These are phyloP conservation scores for Poecile atricapillus DNA, from an alignment of 2,113 vertebrate genomes.

Conservation along the genomic window DNA sequence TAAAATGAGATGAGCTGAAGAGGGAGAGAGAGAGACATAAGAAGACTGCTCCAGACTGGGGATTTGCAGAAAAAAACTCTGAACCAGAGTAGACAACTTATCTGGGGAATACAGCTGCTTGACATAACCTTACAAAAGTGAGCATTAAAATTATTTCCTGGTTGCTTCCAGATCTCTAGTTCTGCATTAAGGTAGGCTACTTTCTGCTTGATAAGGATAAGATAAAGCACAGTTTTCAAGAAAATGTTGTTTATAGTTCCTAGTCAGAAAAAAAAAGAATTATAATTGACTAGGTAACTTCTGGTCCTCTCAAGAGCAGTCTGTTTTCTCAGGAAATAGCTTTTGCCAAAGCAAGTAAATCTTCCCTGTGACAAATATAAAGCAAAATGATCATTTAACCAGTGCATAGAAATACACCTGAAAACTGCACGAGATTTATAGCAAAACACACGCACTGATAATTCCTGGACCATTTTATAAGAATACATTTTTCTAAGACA, in stretches of 20 bases:
- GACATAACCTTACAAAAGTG: not conserved
- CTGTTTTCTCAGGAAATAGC: not conserved
- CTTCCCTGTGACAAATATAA: not conserved
- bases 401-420: not conserved
- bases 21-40: not conserved
- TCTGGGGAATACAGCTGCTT: slow-evolving; percentile 13
- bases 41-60: not conserved
- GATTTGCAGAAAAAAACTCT: not conserved
- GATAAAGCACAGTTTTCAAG: not conserved
- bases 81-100: not conserved
- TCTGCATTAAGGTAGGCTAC: not conserved
- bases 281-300: not conserved
- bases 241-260: not conserved
- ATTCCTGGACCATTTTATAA: not conserved
- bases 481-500: rapidly evolving
- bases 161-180: not conserved
- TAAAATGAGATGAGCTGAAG: not conserved
- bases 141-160: not conserved
- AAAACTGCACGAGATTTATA: not conserved
- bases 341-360: not conserved
- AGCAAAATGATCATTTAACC: not conserved
- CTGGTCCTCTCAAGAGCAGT: not conserved
- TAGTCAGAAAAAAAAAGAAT: not conserved
- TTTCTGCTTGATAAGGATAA: not conserved
- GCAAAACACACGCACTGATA: not conserved